Evolutionary conservation across 2,888 invertebrate genomes (phyloP), one percentile per base, ranked within the genome.

Genomic region (Deroplatys truncata): DNA sequence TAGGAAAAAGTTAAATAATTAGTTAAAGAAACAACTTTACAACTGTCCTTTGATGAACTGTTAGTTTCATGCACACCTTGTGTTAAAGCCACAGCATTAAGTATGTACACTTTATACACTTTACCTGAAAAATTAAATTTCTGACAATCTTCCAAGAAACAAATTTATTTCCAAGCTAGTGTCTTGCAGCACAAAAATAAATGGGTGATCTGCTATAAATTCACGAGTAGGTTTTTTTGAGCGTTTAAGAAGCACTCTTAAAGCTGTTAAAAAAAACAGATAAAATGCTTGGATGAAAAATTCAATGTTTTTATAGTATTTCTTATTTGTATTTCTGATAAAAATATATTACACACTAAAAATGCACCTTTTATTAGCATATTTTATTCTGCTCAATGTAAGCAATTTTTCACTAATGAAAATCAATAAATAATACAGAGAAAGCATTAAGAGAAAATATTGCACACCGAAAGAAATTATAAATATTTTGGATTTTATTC

Each of bases 181-280:
- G 15, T 82, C 89, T 31, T 43, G 35, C 28, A 90, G 72, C n/a
- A 84, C 16, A 88, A 90, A 90, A 25, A 90, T 29, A 49, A 89
- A 90, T 28, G 90, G 89, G 84, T 89, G 90, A 29, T 89, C 84
- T 10, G 82, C 90, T 20, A 25, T 31, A 84, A 90, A 90, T 20
- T 84, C 28, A 16, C 28, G 10, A 82, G 15, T 9, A 25, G n/a
- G 15, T 29, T 31, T 84, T 31, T 13, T 15, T 28, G 89, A 56
- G 28, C 85, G 56, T 49, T 72, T 85, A 31, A 31, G 20, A 31
- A 84, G 29, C 85, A 85, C 82, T 28, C 31, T 31, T n/a, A 28
- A 43, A 72, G 89, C 72, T 43, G 5, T n/a, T 35, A n/a, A 25
- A 35, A n/a, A 15, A 29, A n/a, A 49, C 43, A 85, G n/a, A 10